Evolutionary conservation across 1,140 invertebrate species (phyloP), one percentile per base, ranked within the genome.

Genomic region (Stegodyphus mimosarum): DNA sequence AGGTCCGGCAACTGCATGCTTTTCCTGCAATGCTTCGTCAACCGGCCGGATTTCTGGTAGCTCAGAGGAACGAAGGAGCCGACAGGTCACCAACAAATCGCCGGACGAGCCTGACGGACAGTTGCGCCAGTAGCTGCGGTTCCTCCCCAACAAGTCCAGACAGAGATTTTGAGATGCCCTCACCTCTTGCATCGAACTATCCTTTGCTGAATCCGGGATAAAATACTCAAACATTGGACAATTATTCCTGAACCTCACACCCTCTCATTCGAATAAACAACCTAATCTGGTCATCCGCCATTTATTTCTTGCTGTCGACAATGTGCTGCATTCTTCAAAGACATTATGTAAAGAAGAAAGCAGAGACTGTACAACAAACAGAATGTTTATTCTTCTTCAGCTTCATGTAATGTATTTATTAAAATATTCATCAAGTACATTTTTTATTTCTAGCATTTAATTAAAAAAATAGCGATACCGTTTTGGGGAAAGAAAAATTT

Each of bases 1-100:
- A 17, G 6, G 50, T 51, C 48, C 15, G 53, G 6, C 67, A 70
- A 7, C 52, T 33, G 67, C 66, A 13, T 48, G 15, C 17, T 50
- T 33, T 18, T 50, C 33, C 81, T 7, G 5, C 50, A n/a, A 11
- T 83, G n/a, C 55, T 75, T 11, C 51, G 50, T 18, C 83, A 86
- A 72, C 83, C 83, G 13, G 83, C 83, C 15, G 83, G 83, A 72
- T 86, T 86, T 48, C 33, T 78, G 53, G 75, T 86, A 11, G 60
- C 75, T 10, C 74, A 84, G 13, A 67, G 71, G 17, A n/a, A 3
- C 6, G 50, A 52, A 18, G 33, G 13, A 9, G 67, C 33, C 53
- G 69, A 50, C 80, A 60, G 5, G 17, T 51, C 7, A 50, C 15
- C 33, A n/a, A 33, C 33, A 33, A 33, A 49, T 13, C 15, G 71